A percentile compares a stretch with the other conserved stretches of the same genome.
Evolutionary conservation across 2,113 vertebrate species (phyloP).

Genomic region (Pipa parva): DNA sequence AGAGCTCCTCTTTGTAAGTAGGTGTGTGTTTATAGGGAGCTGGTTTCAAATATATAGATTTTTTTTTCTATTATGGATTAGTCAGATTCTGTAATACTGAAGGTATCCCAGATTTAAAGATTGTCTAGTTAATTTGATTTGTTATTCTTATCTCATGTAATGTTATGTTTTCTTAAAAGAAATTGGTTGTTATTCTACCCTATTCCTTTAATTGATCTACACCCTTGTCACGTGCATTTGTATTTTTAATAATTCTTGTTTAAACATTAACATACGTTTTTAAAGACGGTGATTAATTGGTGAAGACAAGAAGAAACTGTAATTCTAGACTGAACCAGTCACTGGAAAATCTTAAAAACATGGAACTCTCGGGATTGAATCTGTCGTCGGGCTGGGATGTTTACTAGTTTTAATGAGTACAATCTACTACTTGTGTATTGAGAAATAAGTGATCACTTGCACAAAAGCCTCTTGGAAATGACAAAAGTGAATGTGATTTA

Average conservation of each 20-base stretch:
- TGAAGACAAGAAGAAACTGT: not conserved
- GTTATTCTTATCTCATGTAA: too few relatives aligned
- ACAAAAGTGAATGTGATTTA: not conserved
- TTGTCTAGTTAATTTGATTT: too few relatives aligned
- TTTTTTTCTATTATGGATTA: too few relatives aligned
- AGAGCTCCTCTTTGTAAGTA: too few relatives aligned
- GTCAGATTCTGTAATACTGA: too few relatives aligned
- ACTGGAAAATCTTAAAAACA: too few relatives aligned
- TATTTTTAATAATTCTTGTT: not conserved
- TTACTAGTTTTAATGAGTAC: not conserved
- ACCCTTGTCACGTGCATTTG: constrained; percentile 18
- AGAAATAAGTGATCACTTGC: not conserved
- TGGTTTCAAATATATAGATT: too few relatives aligned
- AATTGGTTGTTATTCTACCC: not conserved
- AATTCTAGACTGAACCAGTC: not conserved
- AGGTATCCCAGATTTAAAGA: too few relatives aligned
- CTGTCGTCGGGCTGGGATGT: not conserved
- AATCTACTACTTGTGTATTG: not conserved
- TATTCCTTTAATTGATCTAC: constrained; percentile 14
- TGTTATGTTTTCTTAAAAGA: too few relatives aligned
- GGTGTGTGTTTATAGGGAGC: too few relatives aligned
- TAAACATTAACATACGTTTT: constrained; percentile 19
- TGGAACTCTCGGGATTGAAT: not conserved
- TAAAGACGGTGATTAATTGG: not conserved
- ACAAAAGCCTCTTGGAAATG: too few relatives aligned